phyloP scores from a whole-genome alignment of 1,140 invertebrate species.

The Pararge aegeria region DNA sequence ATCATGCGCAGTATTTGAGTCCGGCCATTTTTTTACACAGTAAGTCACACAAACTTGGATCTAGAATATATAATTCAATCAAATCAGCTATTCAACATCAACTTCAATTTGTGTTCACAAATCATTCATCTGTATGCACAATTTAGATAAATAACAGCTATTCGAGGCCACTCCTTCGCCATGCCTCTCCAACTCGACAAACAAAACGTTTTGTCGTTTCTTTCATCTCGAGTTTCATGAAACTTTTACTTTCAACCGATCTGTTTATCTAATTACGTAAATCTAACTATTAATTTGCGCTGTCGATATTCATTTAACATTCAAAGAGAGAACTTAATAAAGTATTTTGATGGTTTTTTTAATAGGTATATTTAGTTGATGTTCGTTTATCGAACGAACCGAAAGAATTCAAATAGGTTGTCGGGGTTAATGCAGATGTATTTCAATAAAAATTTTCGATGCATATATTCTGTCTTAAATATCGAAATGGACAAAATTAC shows the following conservation, averaged over 20 bases:
- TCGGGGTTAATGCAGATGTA: no score
- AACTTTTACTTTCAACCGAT: constrained; percentile 22
- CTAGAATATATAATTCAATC: constrained; percentile 12
- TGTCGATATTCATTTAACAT: constrained; percentile 23
- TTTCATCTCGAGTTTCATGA: constrained; percentile 16
- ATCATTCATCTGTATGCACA: constrained; percentile 21
- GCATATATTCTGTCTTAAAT: no score
- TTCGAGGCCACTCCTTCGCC: constrained; percentile 13
- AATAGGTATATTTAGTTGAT: background rate
- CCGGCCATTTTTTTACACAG: background rate
- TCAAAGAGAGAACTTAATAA: constrained; percentile 8
- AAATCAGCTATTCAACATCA: constrained; percentile 19
- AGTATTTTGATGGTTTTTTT: background rate
- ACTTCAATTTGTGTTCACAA: constrained; percentile 19
- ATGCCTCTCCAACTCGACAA: constrained; percentile 1
- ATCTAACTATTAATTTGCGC: constrained; percentile 18
- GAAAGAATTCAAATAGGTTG: no score
- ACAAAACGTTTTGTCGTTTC: constrained; percentile 23
- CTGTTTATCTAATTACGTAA: constrained; percentile 28
- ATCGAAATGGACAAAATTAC: no score
- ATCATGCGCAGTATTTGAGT: background rate
- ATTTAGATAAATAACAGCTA: constrained; percentile 25
- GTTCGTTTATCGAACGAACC: no score
- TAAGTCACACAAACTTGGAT: background rate
- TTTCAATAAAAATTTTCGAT: no score